Base-by-base conservation (phyloP, 2,888 invertebrate genomes). In the Drosophila aldrichi region DNA sequence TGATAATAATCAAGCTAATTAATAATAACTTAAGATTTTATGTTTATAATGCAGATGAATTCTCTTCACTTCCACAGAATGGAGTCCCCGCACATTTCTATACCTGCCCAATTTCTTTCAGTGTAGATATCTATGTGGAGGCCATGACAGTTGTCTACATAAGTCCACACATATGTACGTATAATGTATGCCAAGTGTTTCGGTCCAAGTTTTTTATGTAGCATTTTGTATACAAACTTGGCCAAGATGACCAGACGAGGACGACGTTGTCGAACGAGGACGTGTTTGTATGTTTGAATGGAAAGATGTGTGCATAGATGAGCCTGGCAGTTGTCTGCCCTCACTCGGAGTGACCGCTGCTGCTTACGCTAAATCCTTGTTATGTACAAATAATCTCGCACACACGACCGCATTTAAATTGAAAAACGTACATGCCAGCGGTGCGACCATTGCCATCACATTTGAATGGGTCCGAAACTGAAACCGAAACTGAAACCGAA, bases 341-440 rank as follows among this genome's bases (percentile, higher is more conserved):
- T n/a, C 29, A 43, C n/a, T 22, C 6, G 16, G 52, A 52, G 38
- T 54, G 54, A 34, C 16, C 43, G 56, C 59, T 78, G 77, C 73
- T 88, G 88, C 83, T 88, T 84, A 73, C 74, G 77, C 78, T 87
- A 82, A 86, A 79, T 87, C 85, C 79, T 76, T 74, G 82, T 84
- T 87, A 87, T 90, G 74, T 86, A 83, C 84, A 88, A 87, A 90
- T 90, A 88, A 88, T 88, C 88, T 79, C 72, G 76, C 78, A 86
- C 88, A 88, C 88, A 88, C 90, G 90, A 90, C 88, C 87, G 88
- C 88, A 88, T 90, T 88, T 86, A 89, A 87, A 87, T 87, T 89
- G 87, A 87, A 89, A 87, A 89, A 82, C 88, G 81, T 89, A 77
- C 79, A 77, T 63, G 76, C 68, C 79, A 77, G 67, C 55, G 57